These are phyloP conservation scores for Apus apus DNA, from an alignment of 2,113 vertebrate species.

Conservation along the genomic window DNA sequence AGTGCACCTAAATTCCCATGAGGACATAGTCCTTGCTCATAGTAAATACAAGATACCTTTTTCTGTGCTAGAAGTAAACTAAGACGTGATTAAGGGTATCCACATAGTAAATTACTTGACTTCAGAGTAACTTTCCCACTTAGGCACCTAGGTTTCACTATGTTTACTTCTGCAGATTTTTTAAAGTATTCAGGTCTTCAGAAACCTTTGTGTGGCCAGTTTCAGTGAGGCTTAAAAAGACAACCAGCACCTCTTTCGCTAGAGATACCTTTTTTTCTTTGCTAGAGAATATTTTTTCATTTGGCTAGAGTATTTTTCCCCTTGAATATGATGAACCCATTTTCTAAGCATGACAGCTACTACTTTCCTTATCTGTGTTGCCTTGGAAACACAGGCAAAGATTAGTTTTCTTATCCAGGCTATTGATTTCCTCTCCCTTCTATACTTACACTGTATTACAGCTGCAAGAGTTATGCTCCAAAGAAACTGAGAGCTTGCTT, in stretches of 20 bases:
- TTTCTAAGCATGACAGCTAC: background rate
- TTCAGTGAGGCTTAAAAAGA: background rate
- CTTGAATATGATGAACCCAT: background rate
- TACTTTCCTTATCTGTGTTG: constrained; percentile 1
- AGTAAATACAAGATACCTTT: background rate
- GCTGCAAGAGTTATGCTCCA: background rate
- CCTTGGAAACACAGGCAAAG: constrained; percentile 29
- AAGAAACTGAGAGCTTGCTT: background rate
- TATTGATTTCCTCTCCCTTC: background rate
- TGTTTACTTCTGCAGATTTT: background rate
- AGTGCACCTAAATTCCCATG: background rate
- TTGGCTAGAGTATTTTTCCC: background rate
- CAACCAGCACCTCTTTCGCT: background rate
- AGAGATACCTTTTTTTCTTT: background rate
- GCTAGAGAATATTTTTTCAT: background rate
- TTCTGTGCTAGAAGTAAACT: background rate
- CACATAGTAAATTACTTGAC: background rate
- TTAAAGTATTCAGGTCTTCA: background rate
- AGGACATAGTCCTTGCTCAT: background rate
- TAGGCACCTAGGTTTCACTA: background rate
- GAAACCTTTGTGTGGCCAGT: background rate
- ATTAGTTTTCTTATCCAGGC: constrained; percentile 21
- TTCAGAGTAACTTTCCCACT: background rate
- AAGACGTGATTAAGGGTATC: background rate
- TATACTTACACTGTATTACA: background rate